Evolutionary conservation across 30 jellyfish, hydroid and myxozoan genomes (phyloP), one percentile per base, ranked within the genome.

Genomic region (Rhopilema esculentum): DNA sequence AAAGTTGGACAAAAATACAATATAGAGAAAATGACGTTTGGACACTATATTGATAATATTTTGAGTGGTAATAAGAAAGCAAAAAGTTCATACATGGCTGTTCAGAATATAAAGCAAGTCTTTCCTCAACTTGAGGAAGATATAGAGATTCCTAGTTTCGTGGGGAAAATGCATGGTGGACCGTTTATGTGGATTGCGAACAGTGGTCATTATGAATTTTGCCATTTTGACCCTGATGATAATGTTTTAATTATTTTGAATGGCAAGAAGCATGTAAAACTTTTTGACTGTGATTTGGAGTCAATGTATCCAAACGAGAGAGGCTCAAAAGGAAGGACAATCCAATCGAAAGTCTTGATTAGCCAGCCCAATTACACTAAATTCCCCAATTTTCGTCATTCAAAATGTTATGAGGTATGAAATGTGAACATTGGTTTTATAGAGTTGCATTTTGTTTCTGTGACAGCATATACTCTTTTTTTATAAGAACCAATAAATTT

Each of bases 191-290:
- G 99, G 99, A 69, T 95, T 31, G 99, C 97, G 1, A 75, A 93
- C 19, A 20, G 82, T 21, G 96, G 92, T 0, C 99, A 95, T 90
- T 95, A 95, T 72, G 99, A 95, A 33, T 95, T 95, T 57, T 95
- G 99, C 66, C 99, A 95, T 66, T 85, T 95, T 82, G 99, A 95
- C 75, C 99, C 99, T 8, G 99, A 95, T 81, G 99, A 95, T 49
- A 95, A 95, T 79, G 61, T 84, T 50, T 77, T 95, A 33, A 75
- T 95, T 26, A 80, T 95, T 24, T 49, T 95, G 25, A 77, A 89
- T 72, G 99, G 99, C 30, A 57, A 84, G 77, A 95, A 95, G 78
- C 66, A 61, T 25, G 99, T 95, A 53, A 81, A 62, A 30, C 86
- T 95, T 21, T 95, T 84, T 49, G 95, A 95, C 0, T 96, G 97